Conservation (phyloP, 2,888 invertebrate species). For the Brenthis hecate region DNA sequence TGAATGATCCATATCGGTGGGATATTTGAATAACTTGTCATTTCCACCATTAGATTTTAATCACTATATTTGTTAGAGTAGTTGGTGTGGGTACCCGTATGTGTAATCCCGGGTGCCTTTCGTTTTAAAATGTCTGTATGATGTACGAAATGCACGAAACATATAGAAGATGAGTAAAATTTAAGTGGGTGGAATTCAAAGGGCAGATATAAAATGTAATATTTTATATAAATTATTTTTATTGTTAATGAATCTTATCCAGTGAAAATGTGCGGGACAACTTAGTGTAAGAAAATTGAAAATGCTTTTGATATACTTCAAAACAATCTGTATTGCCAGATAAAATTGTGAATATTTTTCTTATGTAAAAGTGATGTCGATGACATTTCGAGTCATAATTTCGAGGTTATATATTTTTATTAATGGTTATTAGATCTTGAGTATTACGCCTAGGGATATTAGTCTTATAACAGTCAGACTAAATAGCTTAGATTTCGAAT, state of each 20-base stretch:
- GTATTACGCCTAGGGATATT: slow-evolving; percentile 69
- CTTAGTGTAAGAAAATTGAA: slow-evolving; percentile 75
- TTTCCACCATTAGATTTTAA: slow-evolving; percentile 75
- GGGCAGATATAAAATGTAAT: slow-evolving; percentile 66
- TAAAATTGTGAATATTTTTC: slow-evolving; percentile 83
- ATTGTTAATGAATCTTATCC: slow-evolving; percentile 74
- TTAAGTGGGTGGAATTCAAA: slow-evolving; percentile 62
- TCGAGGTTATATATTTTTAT: slow-evolving; percentile 73
- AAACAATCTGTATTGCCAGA: slow-evolving; percentile 82
- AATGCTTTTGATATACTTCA: slow-evolving; percentile 76
- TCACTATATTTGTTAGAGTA: slow-evolving; percentile 81
- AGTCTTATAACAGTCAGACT: slow-evolving; percentile 66
- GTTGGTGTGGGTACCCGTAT: slow-evolving; percentile 79
- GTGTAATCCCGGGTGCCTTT: slow-evolving; percentile 81
- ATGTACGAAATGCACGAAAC: slow-evolving; percentile 94
- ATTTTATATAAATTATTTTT: slow-evolving; percentile 78
- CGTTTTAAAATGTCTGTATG: slow-evolving; percentile 86
- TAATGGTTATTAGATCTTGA: slow-evolving; percentile 73
- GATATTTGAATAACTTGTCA: slow-evolving; percentile 51
- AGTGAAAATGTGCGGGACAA: slow-evolving; percentile 73
- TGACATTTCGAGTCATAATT: slow-evolving; percentile 79
- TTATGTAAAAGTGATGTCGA: slow-evolving; percentile 74
- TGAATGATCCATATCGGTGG: slow-evolving; percentile 61
- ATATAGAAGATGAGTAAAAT: slow-evolving; percentile 88
- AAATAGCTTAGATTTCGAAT: slow-evolving; percentile 56